phyloP scores from a whole-genome alignment of 2,113 vertebrate species.

The Thomomys bottae region DNA sequence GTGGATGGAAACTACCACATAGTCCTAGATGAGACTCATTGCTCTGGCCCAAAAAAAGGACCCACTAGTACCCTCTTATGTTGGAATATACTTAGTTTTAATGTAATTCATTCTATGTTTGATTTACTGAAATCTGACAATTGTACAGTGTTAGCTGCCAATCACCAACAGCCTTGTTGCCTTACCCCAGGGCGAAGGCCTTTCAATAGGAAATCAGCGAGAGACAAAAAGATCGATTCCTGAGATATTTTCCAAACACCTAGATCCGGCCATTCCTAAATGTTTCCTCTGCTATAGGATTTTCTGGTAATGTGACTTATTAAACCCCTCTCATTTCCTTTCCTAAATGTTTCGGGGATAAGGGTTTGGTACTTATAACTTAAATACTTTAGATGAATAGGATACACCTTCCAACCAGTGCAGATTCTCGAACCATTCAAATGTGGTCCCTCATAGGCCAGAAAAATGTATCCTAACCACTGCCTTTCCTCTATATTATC shows the following conservation, averaged over 20 bases:
- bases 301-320: background rate
- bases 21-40: no score
- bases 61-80: no score
- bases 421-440: background rate
- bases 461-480: background rate
- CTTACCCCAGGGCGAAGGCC: background rate
- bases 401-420: background rate
- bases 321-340: background rate
- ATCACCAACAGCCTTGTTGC: background rate
- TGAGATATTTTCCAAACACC: background rate
- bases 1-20: no score
- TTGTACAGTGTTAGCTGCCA: background rate
- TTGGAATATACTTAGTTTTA: background rate
- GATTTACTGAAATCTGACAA: background rate
- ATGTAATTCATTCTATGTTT: background rate
- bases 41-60: no score
- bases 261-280: background rate
- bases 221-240: background rate
- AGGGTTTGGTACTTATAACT: background rate
- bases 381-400: background rate
- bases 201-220: background rate
- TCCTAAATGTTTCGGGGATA: background rate
- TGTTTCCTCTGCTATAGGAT: background rate
- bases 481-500: background rate
- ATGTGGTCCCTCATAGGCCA: background rate